phyloP scores from a whole-genome alignment of 2,797 vertebrate species.

The Menidia menidia region DNA sequence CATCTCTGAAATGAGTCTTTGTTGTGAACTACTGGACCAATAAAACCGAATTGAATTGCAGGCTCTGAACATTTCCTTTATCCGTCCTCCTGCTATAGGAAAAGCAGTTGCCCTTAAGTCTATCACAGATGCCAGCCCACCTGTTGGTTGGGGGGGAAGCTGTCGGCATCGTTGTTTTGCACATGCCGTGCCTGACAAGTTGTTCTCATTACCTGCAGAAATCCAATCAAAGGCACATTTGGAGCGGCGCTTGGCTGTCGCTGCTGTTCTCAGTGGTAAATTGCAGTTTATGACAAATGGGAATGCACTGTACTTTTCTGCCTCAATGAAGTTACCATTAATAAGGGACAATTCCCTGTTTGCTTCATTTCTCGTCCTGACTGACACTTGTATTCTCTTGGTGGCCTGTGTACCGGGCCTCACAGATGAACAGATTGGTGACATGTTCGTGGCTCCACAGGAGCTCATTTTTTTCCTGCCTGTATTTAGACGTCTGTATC shows the following conservation, averaged over 20 bases:
- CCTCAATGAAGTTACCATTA: slow-evolving; percentile 38
- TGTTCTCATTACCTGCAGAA: slow-evolving; percentile 58
- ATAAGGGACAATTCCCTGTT: slow-evolving; percentile 34
- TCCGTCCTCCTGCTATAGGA: slow-evolving; percentile 4
- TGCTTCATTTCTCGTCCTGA: slow-evolving; percentile 28
- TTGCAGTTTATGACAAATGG: slow-evolving; percentile 39
- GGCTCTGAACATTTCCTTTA: slow-evolving; percentile 13
- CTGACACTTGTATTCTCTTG: slow-evolving; percentile 50
- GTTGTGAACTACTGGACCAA: not conserved
- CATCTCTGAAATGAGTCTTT: not conserved
- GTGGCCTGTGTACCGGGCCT: slow-evolving; percentile 9
- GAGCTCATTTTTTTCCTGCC: slow-evolving; percentile 18
- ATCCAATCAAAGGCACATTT: slow-evolving; percentile 50
- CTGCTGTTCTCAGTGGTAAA: slow-evolving; percentile 23
- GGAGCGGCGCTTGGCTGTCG: slow-evolving; percentile 14
- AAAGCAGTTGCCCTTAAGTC: slow-evolving; percentile 29
- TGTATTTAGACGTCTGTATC: slow-evolving; percentile 33
- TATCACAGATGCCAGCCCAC: not conserved
- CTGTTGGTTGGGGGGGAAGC: slow-evolving; percentile 19
- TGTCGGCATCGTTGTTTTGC: slow-evolving; percentile 26
- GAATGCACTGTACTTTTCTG: slow-evolving; percentile 30
- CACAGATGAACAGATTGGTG: slow-evolving; percentile 23
- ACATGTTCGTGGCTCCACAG: not conserved
- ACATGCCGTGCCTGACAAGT: slow-evolving; percentile 42
- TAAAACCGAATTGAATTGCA: slow-evolving; percentile 2